A percentile compares a stretch with the other conserved stretches of the same genome.
These are phyloP conservation scores for Gallirallus australis DNA, from an alignment of 2,797 vertebrate genomes.

Conservation along the genomic window DNA sequence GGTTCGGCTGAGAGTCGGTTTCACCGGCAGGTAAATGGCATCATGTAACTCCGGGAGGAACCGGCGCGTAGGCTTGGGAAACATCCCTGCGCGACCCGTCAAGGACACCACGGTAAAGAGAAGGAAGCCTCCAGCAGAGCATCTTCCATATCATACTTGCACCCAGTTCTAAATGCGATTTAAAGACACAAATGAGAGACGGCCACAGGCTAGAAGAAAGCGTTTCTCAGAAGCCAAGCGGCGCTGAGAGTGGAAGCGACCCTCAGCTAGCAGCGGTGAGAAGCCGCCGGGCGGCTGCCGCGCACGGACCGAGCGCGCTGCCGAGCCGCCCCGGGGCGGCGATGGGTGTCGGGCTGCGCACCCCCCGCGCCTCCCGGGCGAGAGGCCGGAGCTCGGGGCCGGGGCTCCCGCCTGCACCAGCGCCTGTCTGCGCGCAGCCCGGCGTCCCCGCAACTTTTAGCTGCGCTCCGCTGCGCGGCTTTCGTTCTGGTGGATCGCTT, in stretches of 20 bases:
- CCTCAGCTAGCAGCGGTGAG: accelerated
- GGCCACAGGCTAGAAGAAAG: background rate
- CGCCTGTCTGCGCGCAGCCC: background rate
- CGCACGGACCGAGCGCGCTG: background rate
- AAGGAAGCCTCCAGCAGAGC: background rate
- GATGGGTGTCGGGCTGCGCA: accelerated
- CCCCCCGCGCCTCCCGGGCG: background rate
- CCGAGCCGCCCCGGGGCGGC: background rate
- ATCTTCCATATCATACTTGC: accelerated
- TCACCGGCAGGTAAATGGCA: background rate
- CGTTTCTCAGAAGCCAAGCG: background rate
- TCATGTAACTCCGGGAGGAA: background rate
- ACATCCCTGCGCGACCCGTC: background rate
- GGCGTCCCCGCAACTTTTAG: background rate
- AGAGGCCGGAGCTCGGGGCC: background rate
- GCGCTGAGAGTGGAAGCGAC: background rate
- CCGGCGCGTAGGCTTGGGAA: background rate
- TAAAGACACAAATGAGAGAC: accelerated
- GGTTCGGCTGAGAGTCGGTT: background rate
- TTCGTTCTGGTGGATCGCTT: accelerated
- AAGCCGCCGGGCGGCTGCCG: background rate
- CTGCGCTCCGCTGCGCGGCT: background rate
- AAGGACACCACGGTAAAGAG: background rate
- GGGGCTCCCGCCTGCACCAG: background rate
- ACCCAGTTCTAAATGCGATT: background rate